phyloP scores from a whole-genome alignment of 2,113 vertebrate species.

The Pelusios castaneus region DNA sequence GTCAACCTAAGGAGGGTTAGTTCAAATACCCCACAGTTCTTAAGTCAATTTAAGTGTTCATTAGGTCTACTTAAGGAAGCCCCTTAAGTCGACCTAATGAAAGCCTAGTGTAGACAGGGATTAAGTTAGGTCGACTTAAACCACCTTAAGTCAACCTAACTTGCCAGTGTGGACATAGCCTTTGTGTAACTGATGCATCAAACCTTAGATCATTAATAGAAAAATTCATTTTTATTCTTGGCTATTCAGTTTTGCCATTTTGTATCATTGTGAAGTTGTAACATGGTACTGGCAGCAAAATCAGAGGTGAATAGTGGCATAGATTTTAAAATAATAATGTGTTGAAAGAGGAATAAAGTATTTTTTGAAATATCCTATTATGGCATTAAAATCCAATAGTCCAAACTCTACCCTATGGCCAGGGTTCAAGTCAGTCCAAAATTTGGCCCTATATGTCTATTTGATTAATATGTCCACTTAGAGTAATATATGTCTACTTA shows the following conservation, averaged over 20 bases:
- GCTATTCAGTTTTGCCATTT: not conserved
- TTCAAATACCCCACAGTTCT: too few relatives aligned
- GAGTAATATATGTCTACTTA: too few relatives aligned
- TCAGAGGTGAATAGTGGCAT: not conserved
- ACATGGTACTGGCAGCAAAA: not conserved
- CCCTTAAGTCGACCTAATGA: too few relatives aligned
- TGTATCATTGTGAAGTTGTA: not conserved
- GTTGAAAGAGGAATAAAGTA: not conserved
- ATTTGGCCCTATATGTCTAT: not conserved
- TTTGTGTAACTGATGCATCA: not conserved
- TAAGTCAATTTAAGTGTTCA: too few relatives aligned
- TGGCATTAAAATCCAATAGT: not conserved
- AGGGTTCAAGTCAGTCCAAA: not conserved
- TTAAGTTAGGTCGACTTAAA: too few relatives aligned
- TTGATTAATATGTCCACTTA: too few relatives aligned
- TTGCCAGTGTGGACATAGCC: too few relatives aligned
- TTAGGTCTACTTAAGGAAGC: too few relatives aligned
- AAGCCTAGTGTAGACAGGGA: too few relatives aligned
- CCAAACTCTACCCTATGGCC: not conserved
- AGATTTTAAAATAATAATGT: not conserved
- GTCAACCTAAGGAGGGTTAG: too few relatives aligned
- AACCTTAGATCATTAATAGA: not conserved
- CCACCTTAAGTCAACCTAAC: too few relatives aligned
- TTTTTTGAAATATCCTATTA: not conserved
- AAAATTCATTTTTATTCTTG: not conserved